phyloP scores from a whole-genome alignment of 2,113 vertebrate species.

The Tamias sibiricus region DNA sequence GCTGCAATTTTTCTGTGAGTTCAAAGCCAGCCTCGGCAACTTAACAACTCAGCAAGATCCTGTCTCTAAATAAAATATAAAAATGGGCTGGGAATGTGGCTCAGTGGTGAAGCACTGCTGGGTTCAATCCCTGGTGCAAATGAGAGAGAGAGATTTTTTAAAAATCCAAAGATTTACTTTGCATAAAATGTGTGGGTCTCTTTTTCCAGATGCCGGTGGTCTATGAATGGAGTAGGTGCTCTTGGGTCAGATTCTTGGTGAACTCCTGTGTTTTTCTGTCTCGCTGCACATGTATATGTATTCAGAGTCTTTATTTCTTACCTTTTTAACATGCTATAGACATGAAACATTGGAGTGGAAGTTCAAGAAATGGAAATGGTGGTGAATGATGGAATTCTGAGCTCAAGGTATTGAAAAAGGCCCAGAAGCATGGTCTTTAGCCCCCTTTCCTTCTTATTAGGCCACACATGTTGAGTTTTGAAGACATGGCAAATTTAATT shows the following conservation, averaged over 20 bases:
- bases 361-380: neutral
- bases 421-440: neutral
- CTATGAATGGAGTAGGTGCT: slow-evolving; percentile 48
- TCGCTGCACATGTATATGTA: slow-evolving; percentile 62
- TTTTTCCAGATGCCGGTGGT: slow-evolving; percentile 66
- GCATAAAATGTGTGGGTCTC: slow-evolving; percentile 62
- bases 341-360: neutral
- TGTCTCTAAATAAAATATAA: too few species aligned
- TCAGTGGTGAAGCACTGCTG: too few species aligned
- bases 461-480: neutral
- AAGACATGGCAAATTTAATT: neutral
- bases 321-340: neutral
- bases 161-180: slow-evolving; percentile 74
- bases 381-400: neutral
- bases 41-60: too few species aligned
- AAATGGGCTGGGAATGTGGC: too few species aligned
- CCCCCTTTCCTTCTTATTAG: neutral
- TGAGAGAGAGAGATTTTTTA: neutral
- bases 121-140: too few species aligned
- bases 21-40: too few species aligned
- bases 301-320: slow-evolving; percentile 51
- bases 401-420: neutral
- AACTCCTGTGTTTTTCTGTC: slow-evolving; percentile 71
- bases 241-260: slow-evolving; percentile 45
- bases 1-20: too few species aligned